These are phyloP conservation scores for Sebastes variabilis DNA, from an alignment of 2,797 vertebrate genomes.

Conservation along the genomic window DNA sequence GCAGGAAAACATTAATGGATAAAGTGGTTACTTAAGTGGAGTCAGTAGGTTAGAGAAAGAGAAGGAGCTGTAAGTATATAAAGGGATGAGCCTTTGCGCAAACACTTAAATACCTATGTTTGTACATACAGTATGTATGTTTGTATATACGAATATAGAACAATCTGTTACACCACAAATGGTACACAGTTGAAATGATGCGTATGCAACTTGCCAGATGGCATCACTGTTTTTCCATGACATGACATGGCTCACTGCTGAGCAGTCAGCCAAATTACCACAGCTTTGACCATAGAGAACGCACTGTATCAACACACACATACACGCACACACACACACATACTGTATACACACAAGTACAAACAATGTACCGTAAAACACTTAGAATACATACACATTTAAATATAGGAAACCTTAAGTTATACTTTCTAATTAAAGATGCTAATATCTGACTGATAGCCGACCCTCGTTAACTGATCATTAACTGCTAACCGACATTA, in stretches of 20 bases:
- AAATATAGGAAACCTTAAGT: too few species aligned
- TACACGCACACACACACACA: not conserved
- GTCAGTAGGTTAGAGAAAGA: not conserved
- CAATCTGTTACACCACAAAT: constrained; percentile 16
- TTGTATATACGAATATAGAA: constrained; percentile 5
- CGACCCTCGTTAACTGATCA: not conserved
- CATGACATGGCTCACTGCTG: constrained; percentile 12
- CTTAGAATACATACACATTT: not conserved
- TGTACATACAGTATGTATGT: not conserved
- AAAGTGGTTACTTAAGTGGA: not conserved
- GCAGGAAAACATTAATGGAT: not conserved
- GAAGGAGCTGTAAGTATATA: not conserved
- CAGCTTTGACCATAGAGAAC: constrained; percentile 12
- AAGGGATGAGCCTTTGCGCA: not conserved
- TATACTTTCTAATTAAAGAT: not conserved
- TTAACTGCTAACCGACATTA: not conserved
- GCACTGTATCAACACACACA: not conserved
- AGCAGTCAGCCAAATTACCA: constrained; percentile 14
- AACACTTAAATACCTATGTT: not conserved
- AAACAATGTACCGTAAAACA: not conserved
- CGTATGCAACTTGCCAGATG: constrained; percentile 40
- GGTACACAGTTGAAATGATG: constrained; percentile 26
- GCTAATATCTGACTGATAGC: not conserved
- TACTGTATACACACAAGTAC: not conserved
- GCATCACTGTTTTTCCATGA: constrained; percentile 16